Evolutionary conservation across 2,113 vertebrate genomes (phyloP).

Genomic region (Dendropsophus ebraccatus): DNA sequence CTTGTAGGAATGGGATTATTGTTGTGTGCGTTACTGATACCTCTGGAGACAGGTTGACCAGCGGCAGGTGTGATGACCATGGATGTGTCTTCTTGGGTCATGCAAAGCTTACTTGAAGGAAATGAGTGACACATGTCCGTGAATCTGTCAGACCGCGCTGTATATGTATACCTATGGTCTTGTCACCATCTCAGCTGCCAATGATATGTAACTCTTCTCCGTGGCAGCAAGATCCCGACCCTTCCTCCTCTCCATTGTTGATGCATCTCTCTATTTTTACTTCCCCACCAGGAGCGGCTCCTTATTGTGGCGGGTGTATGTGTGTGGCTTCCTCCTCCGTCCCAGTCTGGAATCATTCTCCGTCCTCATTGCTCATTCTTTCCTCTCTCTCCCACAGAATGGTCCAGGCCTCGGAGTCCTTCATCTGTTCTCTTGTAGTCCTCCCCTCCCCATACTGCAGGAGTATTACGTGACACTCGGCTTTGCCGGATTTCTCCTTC

Average conservation of each 20-base stretch:
- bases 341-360: conserved; percentile 20
- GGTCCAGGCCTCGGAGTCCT: too few species aligned
- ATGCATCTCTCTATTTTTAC: conserved; percentile 11
- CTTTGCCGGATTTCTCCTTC: neutral
- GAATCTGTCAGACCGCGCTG: neutral
- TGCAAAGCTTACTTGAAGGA: neutral
- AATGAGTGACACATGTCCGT: neutral
- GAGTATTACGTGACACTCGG: neutral
- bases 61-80: too few species aligned
- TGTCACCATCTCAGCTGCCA: neutral
- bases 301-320: conserved; percentile 1
- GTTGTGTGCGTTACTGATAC: too few species aligned
- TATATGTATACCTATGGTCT: neutral
- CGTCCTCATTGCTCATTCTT: neutral
- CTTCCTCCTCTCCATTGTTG: neutral
- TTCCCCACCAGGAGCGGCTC: conserved; percentile 1
- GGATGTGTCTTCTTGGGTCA: neutral
- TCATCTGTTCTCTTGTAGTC: neutral
- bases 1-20: too few species aligned
- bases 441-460: neutral
- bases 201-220: neutral
- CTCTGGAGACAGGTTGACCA: too few species aligned
- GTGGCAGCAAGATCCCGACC: neutral
- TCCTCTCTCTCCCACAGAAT: conserved; percentile 14
- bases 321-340: neutral